Base-by-base conservation (phyloP, 53 echinoderm and acorn worm genomes). In the Zoroaster sp. region DNA sequence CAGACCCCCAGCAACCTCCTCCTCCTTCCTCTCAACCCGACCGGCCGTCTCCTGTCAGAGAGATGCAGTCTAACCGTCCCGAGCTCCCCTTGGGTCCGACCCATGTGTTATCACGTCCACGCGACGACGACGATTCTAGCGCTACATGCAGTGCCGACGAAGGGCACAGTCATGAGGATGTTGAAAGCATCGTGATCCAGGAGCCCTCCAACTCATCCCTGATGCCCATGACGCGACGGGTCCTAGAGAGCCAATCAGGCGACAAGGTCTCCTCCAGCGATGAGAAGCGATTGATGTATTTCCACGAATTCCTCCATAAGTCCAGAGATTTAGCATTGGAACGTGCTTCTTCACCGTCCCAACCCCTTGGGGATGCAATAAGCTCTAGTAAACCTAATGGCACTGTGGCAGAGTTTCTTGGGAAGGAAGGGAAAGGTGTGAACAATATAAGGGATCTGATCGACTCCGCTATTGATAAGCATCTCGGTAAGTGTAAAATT, bases 91-190 rank as follows among this genome's bases (percentile, higher is more conserved):
- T 44, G 35, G 49, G 66, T 5, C 85, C 45, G n/a, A 42, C 49
- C 34, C 83, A 10, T 20, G 17, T 10, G 44, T 43, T 44, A 33
- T 69, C 44, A 15, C 83, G 83, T 32, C 66, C 51, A 17, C 73
- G 82, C 2, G 96, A 93, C 14, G 99, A 99, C 44, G 93, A 93
- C 8, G 99, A 99, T 67, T 94, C 95, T 40, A 99, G 99, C 72
- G 99, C 99, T 14, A 99, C 99, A 13, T 94, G 94, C 68, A 99
- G 96, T 23, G 99, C 96, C 1, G 99, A 99, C 55, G 99, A 99
- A 49, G 95, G 88, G 28, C 89, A 92, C 33, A 70, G 69, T 12
- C 92, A 92, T 36, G 96, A 94, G 14, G 91, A 95, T 37, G 69
- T 90, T n/a, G 75, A 83, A 49, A 78, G 89, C n/a, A 68, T 72